Conservation (phyloP, 2,888 invertebrate genomes). For the Leptarthrus brevirostris region DNA sequence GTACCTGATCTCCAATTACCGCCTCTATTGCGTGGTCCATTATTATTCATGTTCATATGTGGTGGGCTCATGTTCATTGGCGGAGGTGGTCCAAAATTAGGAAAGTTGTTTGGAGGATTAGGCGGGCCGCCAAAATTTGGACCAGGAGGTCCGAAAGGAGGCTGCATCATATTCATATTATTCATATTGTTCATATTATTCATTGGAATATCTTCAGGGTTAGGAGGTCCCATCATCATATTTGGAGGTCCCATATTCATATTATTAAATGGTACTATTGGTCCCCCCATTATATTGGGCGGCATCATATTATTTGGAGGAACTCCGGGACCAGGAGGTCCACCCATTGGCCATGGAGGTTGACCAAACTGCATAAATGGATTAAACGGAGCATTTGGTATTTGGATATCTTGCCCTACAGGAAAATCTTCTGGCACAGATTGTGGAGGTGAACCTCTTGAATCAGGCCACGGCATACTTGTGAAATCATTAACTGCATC, state of each 20-base stretch:
- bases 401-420: conserved; percentile 52
- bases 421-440: conserved; percentile 55
- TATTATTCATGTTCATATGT: conserved; percentile 54
- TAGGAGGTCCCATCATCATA: conserved; percentile 38
- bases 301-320: conserved; percentile 46
- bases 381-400: conserved; percentile 59
- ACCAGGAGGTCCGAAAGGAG: conserved; percentile 12
- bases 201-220: conserved; percentile 18
- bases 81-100: conserved; percentile 11
- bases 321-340: conserved; percentile 50
- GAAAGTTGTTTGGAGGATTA: conserved; percentile 13
- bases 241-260: conserved; percentile 58
- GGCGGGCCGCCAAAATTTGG: conserved; percentile 45
- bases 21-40: conserved; percentile 59
- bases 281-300: conserved; percentile 54
- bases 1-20: conserved; percentile 65
- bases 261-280: conserved; percentile 53
- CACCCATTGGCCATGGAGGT: conserved; percentile 60
- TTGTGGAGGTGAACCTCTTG: conserved; percentile 75
- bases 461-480: conserved; percentile 85
- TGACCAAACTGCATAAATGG: conserved; percentile 62
- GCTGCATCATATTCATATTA: conserved; percentile 38
- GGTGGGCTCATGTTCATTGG: conserved; percentile 35
- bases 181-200: no score
- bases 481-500: conserved; percentile 84